phyloP scores from a whole-genome alignment of 2,113 vertebrate species.

The Alligator sinensis region DNA sequence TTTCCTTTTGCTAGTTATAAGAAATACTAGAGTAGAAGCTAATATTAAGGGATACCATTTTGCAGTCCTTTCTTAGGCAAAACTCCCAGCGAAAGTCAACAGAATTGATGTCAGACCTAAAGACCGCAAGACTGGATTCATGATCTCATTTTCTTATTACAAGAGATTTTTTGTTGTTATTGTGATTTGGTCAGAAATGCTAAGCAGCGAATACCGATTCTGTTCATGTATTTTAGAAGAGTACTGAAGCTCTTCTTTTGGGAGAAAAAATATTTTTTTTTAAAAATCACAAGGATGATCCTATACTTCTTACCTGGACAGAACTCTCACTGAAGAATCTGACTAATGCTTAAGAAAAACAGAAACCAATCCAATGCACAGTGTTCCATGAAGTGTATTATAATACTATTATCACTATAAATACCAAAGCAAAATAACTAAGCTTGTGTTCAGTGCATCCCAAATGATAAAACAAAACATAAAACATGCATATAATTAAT shows the following conservation, averaged over 20 bases:
- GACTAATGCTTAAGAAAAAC: background rate
- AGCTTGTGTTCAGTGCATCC: background rate
- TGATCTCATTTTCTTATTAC: fast-evolving
- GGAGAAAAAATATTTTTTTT: background rate
- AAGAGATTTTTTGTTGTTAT: background rate
- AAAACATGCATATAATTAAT: background rate
- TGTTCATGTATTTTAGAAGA: background rate
- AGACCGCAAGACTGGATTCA: background rate
- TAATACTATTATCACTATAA: background rate
- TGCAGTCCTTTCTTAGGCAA: background rate
- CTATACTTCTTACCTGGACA: background rate
- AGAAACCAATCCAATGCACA: background rate
- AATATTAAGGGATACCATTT: background rate
- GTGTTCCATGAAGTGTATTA: background rate
- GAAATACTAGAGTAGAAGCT: background rate
- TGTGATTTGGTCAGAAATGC: background rate
- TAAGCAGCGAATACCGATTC: background rate
- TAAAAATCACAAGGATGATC: background rate
- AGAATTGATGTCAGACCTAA: background rate
- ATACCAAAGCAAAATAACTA: background rate
- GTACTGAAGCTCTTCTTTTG: background rate
- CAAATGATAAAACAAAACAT: background rate
- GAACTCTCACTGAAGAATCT: background rate
- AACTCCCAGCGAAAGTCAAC: background rate
- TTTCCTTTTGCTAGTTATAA: background rate